Base-by-base conservation (phyloP, 2,888 invertebrate species). In the Fragum fragum region DNA sequence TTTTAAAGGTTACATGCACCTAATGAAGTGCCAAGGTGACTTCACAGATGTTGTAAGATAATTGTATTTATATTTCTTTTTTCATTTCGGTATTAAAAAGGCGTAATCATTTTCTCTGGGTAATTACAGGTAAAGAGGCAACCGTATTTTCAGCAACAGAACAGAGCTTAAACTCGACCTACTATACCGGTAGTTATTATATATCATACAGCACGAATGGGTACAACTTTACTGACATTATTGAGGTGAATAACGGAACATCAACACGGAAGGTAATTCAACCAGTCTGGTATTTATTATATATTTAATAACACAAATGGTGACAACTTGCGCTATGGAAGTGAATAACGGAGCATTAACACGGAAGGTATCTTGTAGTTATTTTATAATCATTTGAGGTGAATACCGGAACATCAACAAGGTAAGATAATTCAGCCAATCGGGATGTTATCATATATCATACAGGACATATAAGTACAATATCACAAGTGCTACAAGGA, bases 151-250 rank as follows among this genome's bases (percentile, higher is more conserved):
- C 61, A 9, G 74, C 63, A 9, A 57, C 66, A 9, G 68, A 74
- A 23, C 83, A 83, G 32, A 83, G 83, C 32, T 80, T 80, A 73
- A 78, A 61, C 42, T 75, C 72, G 21, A 69, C 68, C 18, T 78
- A 77, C 59, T 83, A 83, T 61, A 83, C 83, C 9, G 77, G 83
- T 9, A 79, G 75, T 39, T 83, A 83, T 47, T 53, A 68, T n/a
- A 23, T 83, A 9, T 75, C 80, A 9, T 77, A 77, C 72, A 83
- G 83, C 36, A 55, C 42, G 21, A 72, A 83, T 36, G 83, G 83
- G 0, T 39, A 53, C 21, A 76, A 39, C 26, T 83, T 83, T 47
- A n/a, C 52, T 7, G 36, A 73, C 29, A 76, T 73, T 18, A 7
- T 36, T 14, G 32, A 63, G 16, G 16, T 26, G 9, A 68, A 75